Evolutionary conservation across 2,888 invertebrate species (phyloP), one percentile per base, ranked within the genome.

Genomic region (Tinea semifulvella): DNA sequence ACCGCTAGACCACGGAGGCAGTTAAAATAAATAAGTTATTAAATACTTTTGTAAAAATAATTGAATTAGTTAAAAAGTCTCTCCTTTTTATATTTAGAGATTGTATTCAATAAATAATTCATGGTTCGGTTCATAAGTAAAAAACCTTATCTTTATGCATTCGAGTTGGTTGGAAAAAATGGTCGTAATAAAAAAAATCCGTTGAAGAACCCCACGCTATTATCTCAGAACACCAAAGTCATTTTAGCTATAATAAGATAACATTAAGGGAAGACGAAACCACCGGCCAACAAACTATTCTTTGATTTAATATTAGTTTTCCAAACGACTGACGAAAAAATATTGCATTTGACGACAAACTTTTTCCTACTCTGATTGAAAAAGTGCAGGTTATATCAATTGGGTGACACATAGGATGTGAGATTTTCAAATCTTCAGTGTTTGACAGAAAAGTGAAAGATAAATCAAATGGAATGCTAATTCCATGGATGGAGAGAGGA

Each of bases 211-310:
- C 68, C 70, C 60, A 60, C 64, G 55, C 59, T 57, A 77, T 79
- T 80, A 80, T 80, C 77, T 80, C 58, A 61, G 70, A 76, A 79
- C 80, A 80, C 76, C 79, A 63, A 79, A 80, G 75, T 80, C 79
- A 80, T 80, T 80, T 80, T 80, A 80, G 74, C 74, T 70, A 71
- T 80, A 80, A 80, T 80, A 80, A 80, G 80, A 80, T 80, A 79
- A 80, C 75, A 76, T 79, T 80, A 79, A 73, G 68, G 68, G 65
- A 69, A 66, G 67, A 59, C 54, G 53, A 47, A 28, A 49, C 4
- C 63, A 59, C 50, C 3, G 45, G 11, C 16, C 43, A 42, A 11
- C 43, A 44, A 48, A 44, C 22, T 31, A 2, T 39, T 44, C 39
- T 2, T 6, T 26, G 7, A 26, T 26, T 26, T 26, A 26, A n/a